phyloP scores from a whole-genome alignment of 2,113 vertebrate genomes.

The Antidorcas marsupialis region DNA sequence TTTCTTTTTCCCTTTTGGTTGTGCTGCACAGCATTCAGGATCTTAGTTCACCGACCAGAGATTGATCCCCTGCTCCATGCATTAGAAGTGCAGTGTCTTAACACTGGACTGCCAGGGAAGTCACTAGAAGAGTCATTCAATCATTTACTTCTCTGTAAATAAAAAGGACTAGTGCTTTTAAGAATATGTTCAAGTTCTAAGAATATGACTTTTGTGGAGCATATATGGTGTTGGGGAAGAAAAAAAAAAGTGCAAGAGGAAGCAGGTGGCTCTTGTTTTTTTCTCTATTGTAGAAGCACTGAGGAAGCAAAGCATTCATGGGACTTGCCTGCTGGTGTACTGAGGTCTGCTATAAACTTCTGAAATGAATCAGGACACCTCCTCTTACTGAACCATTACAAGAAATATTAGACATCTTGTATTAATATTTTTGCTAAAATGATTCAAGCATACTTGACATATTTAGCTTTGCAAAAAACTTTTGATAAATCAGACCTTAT shows the following conservation, averaged over 20 bases:
- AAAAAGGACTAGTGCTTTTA: not conserved
- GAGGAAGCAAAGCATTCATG: not conserved
- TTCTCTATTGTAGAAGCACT: not conserved
- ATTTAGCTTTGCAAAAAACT: not conserved
- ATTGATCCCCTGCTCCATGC: not conserved
- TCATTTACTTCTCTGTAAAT: not conserved
- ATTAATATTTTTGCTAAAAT: not conserved
- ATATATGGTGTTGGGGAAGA: not conserved
- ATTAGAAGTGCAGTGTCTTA: not conserved
- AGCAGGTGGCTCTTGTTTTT: not conserved
- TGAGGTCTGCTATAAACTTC: not conserved
- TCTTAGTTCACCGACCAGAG: not conserved
- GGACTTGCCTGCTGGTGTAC: accelerated
- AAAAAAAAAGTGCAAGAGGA: not conserved
- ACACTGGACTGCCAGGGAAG: not conserved
- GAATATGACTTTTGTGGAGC: not conserved
- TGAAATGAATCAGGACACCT: not conserved
- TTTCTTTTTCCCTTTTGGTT: not conserved
- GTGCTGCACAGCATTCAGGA: not conserved
- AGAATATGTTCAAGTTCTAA: not conserved
- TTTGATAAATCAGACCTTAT: not conserved
- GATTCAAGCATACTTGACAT: not conserved
- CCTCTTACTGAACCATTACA: not conserved
- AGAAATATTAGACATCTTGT: not conserved
- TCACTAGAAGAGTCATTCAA: not conserved